Evolutionary conservation across 2,113 vertebrate species (phyloP), one percentile per base, ranked within the genome.

Genomic region (Hippocampus comes): DNA sequence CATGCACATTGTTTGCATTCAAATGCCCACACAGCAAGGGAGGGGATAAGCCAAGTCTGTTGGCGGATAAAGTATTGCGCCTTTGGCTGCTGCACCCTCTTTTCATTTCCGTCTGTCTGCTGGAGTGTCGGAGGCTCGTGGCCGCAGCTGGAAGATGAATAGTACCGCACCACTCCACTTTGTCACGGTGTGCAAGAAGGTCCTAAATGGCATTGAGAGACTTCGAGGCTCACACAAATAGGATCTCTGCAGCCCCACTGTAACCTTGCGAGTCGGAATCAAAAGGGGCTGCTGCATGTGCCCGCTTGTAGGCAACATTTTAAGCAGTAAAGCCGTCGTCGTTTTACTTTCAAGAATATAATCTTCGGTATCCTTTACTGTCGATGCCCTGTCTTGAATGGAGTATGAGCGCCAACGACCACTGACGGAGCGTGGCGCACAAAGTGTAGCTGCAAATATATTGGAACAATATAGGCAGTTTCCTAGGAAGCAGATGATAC

Each of bases 61-160:
- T 70, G 27, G 76, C 81, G 87, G 87, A 90, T 89, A 72, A 84
- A 87, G 81, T 83, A 78, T 63, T 46, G 56, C 66, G 63, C 85
- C 78, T 69, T 68, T 65, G 82, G 84, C 86, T 81, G 80, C 76
- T 79, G 84, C 86, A 79, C 81, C 82, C 80, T 80, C 79, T 89
- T 88, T 88, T 87, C 86, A 87, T 89, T 90, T 89, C 86, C 87
- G 25, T 80, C 84, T 86, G 87, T 85, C 82, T 87, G 42, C 79
- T 41, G 73, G 77, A 79, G 82, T 87, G 88, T 88, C 82, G 82
- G 81, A 59, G 82, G 78, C 88, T 89, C 75, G 84, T 80, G 86
- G 87, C 85, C 88, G 86, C 86, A 87, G 86, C 86, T 89, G 86
- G 74, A 90, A 88, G 87, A 91, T 90, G 87, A 88, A 91, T 90